Evolutionary conservation across 2,797 vertebrate genomes (phyloP), one percentile per base, ranked within the genome.

Genomic region (Euphonia xanthogaster): DNA sequence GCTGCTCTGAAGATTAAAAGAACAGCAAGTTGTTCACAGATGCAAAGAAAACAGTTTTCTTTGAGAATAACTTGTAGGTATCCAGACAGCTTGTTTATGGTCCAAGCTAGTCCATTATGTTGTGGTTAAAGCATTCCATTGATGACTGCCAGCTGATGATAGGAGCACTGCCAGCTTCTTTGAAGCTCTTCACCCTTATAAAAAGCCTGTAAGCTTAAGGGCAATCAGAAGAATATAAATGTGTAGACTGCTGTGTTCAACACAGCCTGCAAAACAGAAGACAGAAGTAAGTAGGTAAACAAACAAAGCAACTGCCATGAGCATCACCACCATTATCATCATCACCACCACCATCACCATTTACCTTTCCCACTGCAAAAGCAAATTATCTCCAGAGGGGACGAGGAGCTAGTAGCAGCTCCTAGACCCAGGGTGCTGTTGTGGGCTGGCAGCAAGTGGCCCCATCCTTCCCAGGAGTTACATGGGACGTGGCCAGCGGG

Each of bases 401-500:
- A 19, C 0, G 1, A 61, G 42, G 18, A 65, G 27, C 25, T 45
- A 37, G 18, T 13, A 33, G 70, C n/a, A 70, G 51, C 40, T 84
- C 30, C 27, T 22, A n/a, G 60, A 50, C 21, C 7, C 8, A 6
- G 44, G 21, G 6, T 47, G 37, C 54, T 25, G 45, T 7, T 0
- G 0, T 25, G 60, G 50, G 51, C 68, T 30, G 21, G 65, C 63
- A 44, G 51, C 42, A 30, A 68, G 7, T 4, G 1, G 30, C 47
- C 15, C 51, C 2, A 3, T 28, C 24, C 31, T 13, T 31, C 51
- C 12, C 51, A 28, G 51, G 37, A 65, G 24, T 33, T 23, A 33
- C 31, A 6, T 0, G 1, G 53, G 16, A 19, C 3, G 7, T n/a
- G 6, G 2, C 25, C 23, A 39, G 10, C 0, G 0, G 18, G 48